Evolutionary conservation across 2,113 vertebrate species (phyloP), one percentile per base, ranked within the genome.

Genomic region (Corydoras maculifer): DNA sequence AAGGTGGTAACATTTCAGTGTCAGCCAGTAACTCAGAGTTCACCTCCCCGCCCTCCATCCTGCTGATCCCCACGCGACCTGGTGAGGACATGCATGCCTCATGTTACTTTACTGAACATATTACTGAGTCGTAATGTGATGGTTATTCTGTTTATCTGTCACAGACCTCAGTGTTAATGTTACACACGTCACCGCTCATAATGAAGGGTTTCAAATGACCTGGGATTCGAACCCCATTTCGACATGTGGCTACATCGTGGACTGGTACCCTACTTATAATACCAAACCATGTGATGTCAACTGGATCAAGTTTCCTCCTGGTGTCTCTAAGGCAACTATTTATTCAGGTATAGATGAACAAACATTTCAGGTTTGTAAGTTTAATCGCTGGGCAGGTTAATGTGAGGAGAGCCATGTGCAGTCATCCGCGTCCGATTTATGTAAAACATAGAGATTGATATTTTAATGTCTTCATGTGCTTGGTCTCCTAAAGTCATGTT

Each of bases 211-310:
- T 60, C 3, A 51, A n/a, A 62, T 90, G 13, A 79, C 73, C 49
- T 89, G 87, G 88, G 61, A 73, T 6, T 3, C 31, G 13, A 77
- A 65, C 60, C 51, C 66, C 5, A 0, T 2, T 5, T 77, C 84
- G 12, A 79, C 14, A 53, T 87, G 87, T 76, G 87, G 89, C 7
- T 90, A 89, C 65, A 70, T 86, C 1, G 66, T 90, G 69, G 88
- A 88, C 77, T 90, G 89, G 89, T 67, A 76, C 77, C 80, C 82
- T 2, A 2, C 62, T 0, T 12, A 35, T 5, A 15, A 5, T 0
- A 2, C 62, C 48, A 3, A 60, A 13, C 0, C 2, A 0, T 59
- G 50, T 18, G 0, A 0, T 7, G 61, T 86, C 14, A 68, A 84
- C 9, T 90, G 89, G 89, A 8, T 76, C 3, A 88, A 78, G 73